These are phyloP conservation scores for Temnothorax rugatulus DNA, from an alignment of 2,888 invertebrate genomes.

Conservation along the genomic window DNA sequence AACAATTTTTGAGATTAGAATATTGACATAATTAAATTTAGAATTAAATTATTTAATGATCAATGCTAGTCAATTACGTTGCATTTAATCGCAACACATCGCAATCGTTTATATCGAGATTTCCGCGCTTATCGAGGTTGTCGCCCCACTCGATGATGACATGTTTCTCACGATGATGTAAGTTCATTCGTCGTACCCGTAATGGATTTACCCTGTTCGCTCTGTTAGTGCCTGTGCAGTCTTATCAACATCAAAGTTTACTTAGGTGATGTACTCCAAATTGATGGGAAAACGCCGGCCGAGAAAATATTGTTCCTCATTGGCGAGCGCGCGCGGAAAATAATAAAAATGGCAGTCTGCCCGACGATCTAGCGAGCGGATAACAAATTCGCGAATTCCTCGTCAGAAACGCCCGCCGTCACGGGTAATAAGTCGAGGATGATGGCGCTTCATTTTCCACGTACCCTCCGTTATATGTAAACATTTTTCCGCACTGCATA, in stretches of 20 bases:
- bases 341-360: slow-evolving; percentile 48
- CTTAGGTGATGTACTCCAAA: slow-evolving; percentile 63
- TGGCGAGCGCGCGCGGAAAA: slow-evolving; percentile 8
- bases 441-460: slow-evolving; percentile 23
- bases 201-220: slow-evolving; percentile 79
- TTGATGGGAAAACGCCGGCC: slow-evolving; percentile 53
- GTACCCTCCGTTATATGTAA: slow-evolving; percentile 11
- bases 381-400: slow-evolving; percentile 39
- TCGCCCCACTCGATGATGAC: slow-evolving; percentile 29
- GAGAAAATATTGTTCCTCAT: slow-evolving; percentile 60
- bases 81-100: neutral
- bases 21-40: neutral
- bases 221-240: slow-evolving; percentile 60
- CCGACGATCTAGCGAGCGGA: slow-evolving; percentile 28
- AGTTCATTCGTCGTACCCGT: slow-evolving; percentile 70
- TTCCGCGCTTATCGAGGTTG: slow-evolving; percentile 15
- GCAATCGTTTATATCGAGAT: slow-evolving; percentile 40
- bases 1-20: slow-evolving; percentile 21
- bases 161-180: slow-evolving; percentile 47
- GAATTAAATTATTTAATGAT: slow-evolving; percentile 14
- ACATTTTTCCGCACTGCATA: slow-evolving; percentile 17
- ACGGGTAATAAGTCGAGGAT: slow-evolving; percentile 37
- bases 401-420: slow-evolving; percentile 22
- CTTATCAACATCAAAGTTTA: slow-evolving; percentile 65
- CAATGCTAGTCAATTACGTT: neutral